Evolutionary conservation across 2,113 vertebrate genomes (phyloP), one percentile per base, ranked within the genome.

Genomic region (Tachuris rubrigastra): DNA sequence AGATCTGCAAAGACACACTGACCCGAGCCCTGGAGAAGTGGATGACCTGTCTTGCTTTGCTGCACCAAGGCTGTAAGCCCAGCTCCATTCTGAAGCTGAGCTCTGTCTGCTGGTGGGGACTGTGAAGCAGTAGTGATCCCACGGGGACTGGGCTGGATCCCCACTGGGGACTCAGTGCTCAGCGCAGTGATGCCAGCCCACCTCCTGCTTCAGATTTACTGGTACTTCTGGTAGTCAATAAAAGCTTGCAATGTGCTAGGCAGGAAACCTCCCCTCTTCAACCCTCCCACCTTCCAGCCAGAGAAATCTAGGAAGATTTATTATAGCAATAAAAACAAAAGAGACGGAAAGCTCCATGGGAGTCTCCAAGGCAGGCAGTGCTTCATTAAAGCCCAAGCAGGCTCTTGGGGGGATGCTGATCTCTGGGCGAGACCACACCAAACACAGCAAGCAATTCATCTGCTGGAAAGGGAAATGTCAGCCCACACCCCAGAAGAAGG

Each of bases 291-390:
- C 62, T 86, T 95, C 85, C 46, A 63, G 44, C 80, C 46, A 93
- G 65, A 76, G 80, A 94, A 93, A 96, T 85, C 49, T 33, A 22
- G 73, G 15, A 92, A 90, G 89, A 96, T 96, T 92, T 92, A 93
- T 98, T 95, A 77, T 41, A 87, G 75, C 93, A 97, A 95, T 96
- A 95, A 91, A 95, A 89, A 77, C 90, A 85, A 93, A 84, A 93
- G 73, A 95, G 93, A 95, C 1, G 0, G 83, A 95, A 95, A 93
- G 91, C 93, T 93, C 68, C 13, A 4, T 59, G 85, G 80, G 71
- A 95, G 68, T 78, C 89, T 97, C 63, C 44, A 42, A 89, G 74
- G 42, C 53, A 75, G 39, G 59, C 83, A 81, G 58, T 24, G 33
- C 80, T 93, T 95, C 95, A 90, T 90, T 93, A 97, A 96, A 96